Evolutionary conservation across 2,797 vertebrate species (phyloP), one percentile per base, ranked within the genome.

Genomic region (Leuciscus waleckii): DNA sequence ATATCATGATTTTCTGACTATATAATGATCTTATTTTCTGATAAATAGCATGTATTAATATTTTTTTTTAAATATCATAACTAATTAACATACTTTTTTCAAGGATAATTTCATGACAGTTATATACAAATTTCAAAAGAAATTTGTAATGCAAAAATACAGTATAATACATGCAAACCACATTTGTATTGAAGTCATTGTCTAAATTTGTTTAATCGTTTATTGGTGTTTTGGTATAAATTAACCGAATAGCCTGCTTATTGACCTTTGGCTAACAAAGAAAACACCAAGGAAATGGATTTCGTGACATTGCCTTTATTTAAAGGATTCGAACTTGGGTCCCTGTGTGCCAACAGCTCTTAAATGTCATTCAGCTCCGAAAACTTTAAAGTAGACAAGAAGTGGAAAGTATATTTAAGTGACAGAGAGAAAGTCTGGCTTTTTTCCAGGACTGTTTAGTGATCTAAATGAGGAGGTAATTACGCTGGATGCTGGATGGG

Each of bases 401-500:
- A 41, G 51, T 19, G 37, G 26, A 65, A 82, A 46, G 69, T 54
- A 32, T 29, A 43, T 76, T 41, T 82, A 69, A 82, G 73, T 16
- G 35, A 67, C n/a, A 32, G 68, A 73, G 23, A 63, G 29, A 61
- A 26, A 71, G 51, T 67, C 58, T 82, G 87, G 88, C 76, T 88
- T 63, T 58, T 86, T 87, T 90, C 70, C 65, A 81, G 79, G 35
- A 80, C 54, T 84, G 43, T 87, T 87, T 77, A 88, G 88, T 86
- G 87, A 79, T 78, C 54, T 85, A 87, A 91, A 90, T 87, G 71
- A 79, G 49, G 61, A 76, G 84, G 87, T 88, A 88, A 89, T 90
- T 54, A 89, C 49, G 75, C 51, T 17, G 85, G 87, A 79, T 76
- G 78, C 69, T 68, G 65, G 83, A 90, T 85, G 76, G 75, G 87